Base-by-base conservation (phyloP, 2,113 vertebrate genomes). In the Sturnus vulgaris region DNA sequence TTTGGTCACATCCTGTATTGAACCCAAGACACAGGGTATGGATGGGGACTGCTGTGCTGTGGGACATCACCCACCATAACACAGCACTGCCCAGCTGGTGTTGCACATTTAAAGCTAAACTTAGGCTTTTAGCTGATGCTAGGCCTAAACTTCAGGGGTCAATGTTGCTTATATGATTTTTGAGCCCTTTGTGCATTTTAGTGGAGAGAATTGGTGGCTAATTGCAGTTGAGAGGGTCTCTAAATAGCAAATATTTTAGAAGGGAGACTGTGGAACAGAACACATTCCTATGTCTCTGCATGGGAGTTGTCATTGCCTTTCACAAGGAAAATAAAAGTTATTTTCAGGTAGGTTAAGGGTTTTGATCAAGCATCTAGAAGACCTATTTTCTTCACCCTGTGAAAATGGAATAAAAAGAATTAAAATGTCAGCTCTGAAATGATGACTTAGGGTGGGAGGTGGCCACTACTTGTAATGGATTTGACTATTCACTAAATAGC, bases 31-130 rank as follows among this genome's bases (percentile, higher is more conserved):
- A 16, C 25, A 28, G 50, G 24, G 50, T 15, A 16, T 15, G 15
- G 14, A 27, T 5, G 4, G 15, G 50, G 27, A 17, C 16, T 53
- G 52, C 28, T 9, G 50, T 52, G 50, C 60, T 15, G 22, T 18
- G 55, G 64, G 64, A 17, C 33, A 17, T n/a, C n/a, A 11, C 23
- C 35, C 61, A 14, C 2, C 7, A 3, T 1, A 2, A 2, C 5
- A 7, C 11, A 56, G 33, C n/a, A 3, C 9, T 30, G 30, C 33
- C 66, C 39, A 33, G 5, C 4, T 22, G 50, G 5, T 47, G 12
- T 0, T 30, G 33, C 10, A 0, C 73, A 4, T 17, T 31, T 56
- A 52, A 47, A 69, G 55, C 27, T 60, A 13, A 81, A 35, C 9
- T 16, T 59, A 30, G n/a, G 15, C 57, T 63, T 59, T 39, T 15